Evolutionary conservation across 2,113 vertebrate species (phyloP), one percentile per base, ranked within the genome.

Genomic region (Pyrgilauda ruficollis): DNA sequence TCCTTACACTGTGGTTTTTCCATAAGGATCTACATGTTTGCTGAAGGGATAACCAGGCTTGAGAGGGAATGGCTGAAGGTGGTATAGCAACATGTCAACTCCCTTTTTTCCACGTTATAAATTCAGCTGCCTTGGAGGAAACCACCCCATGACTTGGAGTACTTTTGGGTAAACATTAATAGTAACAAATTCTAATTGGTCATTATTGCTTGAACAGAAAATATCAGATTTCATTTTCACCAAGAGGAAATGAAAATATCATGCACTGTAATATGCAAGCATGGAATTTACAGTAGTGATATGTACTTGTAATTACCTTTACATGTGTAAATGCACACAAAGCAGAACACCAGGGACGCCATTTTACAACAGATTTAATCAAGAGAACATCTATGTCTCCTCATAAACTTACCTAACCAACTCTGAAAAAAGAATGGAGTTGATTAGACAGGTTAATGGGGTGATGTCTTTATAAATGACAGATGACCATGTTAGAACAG

Each of bases 351-450:
- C 53, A 43, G 80, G 93, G 92, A 96, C 49, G 90, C 83, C 23
- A 49, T 96, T 95, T 95, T 97, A 97, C 96, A 97, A 97, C 93
- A 96, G 90, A 93, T 97, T 95, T 96, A 96, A 97, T 96, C 90
- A 94, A 94, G 90, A 86, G 88, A 95, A 96, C 92, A 87, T 96
- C 93, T 68, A 86, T 0, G 12, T 95, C 96, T 96, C 93, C 93
- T 94, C 94, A 95, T 97, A 96, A 97, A 96, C 92, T 96, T 96
- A 47, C 92, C 72, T 92, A 92, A 89, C 73, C 90, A 89, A 90
- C 93, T 96, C 93, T 96, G 96, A 97, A 96, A 96, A 94, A 95
- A 96, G 95, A 93, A 94, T 58, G 90, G 92, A 84, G 96, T 86
- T 94, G 94, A 96, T 96, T 96, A 96, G 96, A 94, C 96, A 96